A percentile compares a stretch with the other conserved stretches of the same genome.
Evolutionary conservation across 2,888 invertebrate species (phyloP).

Genomic region (Dioctria linearis): DNA sequence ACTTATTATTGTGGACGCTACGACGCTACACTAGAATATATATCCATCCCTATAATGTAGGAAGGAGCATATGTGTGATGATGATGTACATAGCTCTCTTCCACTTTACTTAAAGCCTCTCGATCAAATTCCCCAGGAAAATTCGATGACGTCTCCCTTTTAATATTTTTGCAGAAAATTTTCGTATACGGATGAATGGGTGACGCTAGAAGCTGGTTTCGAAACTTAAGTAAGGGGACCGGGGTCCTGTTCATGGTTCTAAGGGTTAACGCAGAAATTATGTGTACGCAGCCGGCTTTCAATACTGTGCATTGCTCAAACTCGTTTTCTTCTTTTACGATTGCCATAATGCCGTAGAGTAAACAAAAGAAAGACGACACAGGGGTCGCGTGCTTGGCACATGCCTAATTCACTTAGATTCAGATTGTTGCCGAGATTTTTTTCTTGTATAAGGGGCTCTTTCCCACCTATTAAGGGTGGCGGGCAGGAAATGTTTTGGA

Average conservation of each 20-base stretch:
- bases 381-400: constrained; percentile 53
- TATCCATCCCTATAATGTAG: constrained; percentile 9
- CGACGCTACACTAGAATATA: constrained; percentile 4
- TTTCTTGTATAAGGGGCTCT: constrained; percentile 3
- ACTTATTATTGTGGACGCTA: neutral
- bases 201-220: neutral
- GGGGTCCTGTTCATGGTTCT: constrained; percentile 18
- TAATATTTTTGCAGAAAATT: constrained; percentile 44
- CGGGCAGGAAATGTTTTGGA: neutral
- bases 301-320: neutral
- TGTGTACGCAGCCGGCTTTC: neutral
- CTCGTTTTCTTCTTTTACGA: constrained; percentile 24
- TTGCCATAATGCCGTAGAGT: constrained; percentile 1
- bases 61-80: constrained; percentile 1
- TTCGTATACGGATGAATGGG: constrained; percentile 16
- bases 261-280: constrained; percentile 7
- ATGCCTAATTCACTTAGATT: constrained; percentile 44
- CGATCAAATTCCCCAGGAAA: constrained; percentile 51
- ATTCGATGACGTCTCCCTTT: constrained; percentile 31
- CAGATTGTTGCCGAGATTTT: constrained; percentile 32
- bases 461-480: neutral
- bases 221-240: neutral
- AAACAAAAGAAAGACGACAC: constrained; percentile 51
- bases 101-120: constrained; percentile 23
- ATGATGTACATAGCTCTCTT: neutral